Evolutionary conservation across 1,140 invertebrate species (phyloP), one percentile per base, ranked within the genome.

Genomic region (Drosophila bipectinata): DNA sequence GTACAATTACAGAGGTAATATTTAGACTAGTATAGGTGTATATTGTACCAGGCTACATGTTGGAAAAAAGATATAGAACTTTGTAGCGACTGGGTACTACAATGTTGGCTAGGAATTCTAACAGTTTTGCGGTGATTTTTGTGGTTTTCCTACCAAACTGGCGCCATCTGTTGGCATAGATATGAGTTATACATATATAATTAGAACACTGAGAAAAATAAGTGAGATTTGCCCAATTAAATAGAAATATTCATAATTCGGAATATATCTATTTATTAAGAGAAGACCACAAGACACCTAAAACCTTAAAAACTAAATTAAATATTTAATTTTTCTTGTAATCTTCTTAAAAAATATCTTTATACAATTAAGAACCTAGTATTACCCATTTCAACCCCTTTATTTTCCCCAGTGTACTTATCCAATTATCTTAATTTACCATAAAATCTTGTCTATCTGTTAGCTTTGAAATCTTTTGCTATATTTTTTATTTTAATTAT

Each of bases 51-150:
- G 34, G 34, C 10, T n/a, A 37, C 0, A 37, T 12, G 9, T 12
- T n/a, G 10, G 10, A 10, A 12, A 12, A n/a, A 37, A 44, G 14
- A 44, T 44, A 44, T 44, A 15, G 10, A 0, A n/a, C n/a, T n/a
- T n/a, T n/a, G n/a, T n/a, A n/a, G n/a, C n/a, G n/a, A n/a, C n/a
- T 5, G 24, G 24, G 7, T 9, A 44, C 58, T 63, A 73, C 69
- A 73, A 49, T 64, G 71, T 74, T 73, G 47, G 15, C 21, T 34
- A 26, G 62, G 41, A 68, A 69, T 68, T 78, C 57, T 72, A 82
- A 84, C 81, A 66, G 68, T 80, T 71, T 84, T 85, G 81, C 18
- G 72, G 72, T 59, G 34, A 58, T 64, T 53, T 58, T 44, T 73
- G 72, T 48, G 80, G 80, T 85, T 77, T 84, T 68, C 62, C 77